These are phyloP conservation scores for Nothoprocta pentlandii DNA, from an alignment of 2,113 vertebrate species.

Conservation along the genomic window DNA sequence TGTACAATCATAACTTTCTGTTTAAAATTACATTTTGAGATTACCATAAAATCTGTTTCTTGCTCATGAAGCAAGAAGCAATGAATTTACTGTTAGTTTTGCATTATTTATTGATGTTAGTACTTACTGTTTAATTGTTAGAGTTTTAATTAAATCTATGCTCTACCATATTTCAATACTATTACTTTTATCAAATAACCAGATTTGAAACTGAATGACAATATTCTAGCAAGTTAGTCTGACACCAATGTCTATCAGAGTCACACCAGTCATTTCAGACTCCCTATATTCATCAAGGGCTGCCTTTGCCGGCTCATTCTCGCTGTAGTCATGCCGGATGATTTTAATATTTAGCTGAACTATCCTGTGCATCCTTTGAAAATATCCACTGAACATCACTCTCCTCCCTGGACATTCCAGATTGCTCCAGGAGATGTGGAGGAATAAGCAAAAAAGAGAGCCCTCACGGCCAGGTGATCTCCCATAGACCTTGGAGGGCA, in stretches of 20 bases:
- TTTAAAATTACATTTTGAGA: not conserved
- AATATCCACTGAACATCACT: not conserved
- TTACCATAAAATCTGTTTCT: fast-evolving
- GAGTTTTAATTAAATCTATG: not conserved
- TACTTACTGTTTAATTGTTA: not conserved
- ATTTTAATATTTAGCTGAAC: not conserved
- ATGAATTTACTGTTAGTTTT: not conserved
- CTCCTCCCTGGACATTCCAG: not conserved
- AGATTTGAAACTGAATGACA: not conserved
- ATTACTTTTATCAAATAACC: not conserved
- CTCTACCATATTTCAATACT: not conserved
- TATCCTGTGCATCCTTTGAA: not conserved
- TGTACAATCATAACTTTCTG: not conserved
- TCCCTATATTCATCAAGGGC: not conserved
- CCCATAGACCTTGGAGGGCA: not conserved
- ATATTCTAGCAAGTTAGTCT: not conserved
- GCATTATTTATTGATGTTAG: not conserved
- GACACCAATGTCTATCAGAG: not conserved
- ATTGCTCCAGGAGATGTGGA: not conserved
- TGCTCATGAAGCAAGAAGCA: not conserved
- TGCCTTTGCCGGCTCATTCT: not conserved
- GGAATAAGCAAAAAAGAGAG: not conserved
- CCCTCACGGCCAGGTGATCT: fast-evolving
- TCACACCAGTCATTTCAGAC: not conserved
- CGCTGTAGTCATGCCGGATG: not conserved